These are phyloP conservation scores for Diglossa brunneiventris DNA, from an alignment of 2,113 vertebrate species.

Conservation along the genomic window DNA sequence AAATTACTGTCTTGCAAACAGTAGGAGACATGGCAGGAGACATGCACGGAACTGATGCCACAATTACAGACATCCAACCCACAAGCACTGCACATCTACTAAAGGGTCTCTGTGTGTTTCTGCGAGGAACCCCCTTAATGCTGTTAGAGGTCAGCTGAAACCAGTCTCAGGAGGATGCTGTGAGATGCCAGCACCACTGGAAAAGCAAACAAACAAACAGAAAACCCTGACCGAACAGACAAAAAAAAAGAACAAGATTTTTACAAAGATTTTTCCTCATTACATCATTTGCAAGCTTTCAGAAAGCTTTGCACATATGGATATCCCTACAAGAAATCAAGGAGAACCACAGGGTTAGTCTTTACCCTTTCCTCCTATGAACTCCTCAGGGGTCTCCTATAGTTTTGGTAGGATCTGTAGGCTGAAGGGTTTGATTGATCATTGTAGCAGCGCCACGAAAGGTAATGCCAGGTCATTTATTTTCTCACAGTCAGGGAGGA, in stretches of 20 bases:
- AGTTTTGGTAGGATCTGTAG: background rate
- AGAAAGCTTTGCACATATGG: background rate
- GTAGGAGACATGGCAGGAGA: background rate
- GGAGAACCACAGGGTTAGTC: background rate
- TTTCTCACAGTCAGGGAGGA: background rate
- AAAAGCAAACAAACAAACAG: background rate
- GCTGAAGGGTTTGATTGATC: background rate
- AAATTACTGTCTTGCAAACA: background rate
- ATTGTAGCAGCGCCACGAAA: background rate
- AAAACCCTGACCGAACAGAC: fast-evolving
- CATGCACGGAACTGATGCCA: background rate
- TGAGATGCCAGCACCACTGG: background rate
- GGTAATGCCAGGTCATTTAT: background rate
- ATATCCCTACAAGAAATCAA: background rate
- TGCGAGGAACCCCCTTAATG: background rate
- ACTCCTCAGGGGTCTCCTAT: background rate
- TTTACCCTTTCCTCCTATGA: background rate
- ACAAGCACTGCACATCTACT: background rate
- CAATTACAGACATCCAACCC: background rate
- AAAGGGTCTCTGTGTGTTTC: background rate
- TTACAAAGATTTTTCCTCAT: background rate
- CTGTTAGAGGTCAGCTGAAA: background rate
- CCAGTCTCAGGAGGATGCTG: background rate
- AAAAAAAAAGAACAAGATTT: background rate
- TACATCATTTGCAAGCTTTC: background rate